These are phyloP conservation scores for Conchocele bisecta DNA, from an alignment of 2,888 invertebrate genomes.

Conservation along the genomic window DNA sequence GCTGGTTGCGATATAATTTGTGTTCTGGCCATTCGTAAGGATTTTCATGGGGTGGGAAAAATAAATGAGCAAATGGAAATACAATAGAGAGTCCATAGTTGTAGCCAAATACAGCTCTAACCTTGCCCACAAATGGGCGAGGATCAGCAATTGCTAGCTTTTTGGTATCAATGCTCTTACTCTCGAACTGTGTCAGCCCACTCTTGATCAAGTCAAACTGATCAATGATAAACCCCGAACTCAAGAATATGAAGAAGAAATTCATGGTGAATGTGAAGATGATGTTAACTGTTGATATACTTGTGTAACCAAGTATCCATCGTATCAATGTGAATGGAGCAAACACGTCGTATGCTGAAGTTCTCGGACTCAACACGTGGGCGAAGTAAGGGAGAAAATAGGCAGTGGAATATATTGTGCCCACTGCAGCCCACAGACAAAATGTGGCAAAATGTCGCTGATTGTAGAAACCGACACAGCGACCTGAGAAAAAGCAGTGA, in stretches of 20 bases:
- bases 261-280: slow-evolving; percentile 38
- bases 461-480: slow-evolving; percentile 78
- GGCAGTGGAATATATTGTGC: slow-evolving; percentile 33
- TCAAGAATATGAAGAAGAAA: slow-evolving; percentile 42
- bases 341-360: slow-evolving; percentile 30
- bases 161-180: slow-evolving; percentile 24
- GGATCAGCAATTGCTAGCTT: slow-evolving; percentile 38
- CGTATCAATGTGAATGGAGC: slow-evolving; percentile 36
- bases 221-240: slow-evolving; percentile 35
- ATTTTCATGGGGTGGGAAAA: slow-evolving; percentile 41
- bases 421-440: slow-evolving; percentile 67
- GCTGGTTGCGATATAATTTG: too few relatives aligned
- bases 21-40: slow-evolving; percentile 48
- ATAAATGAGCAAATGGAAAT: slow-evolving; percentile 28
- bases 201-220: slow-evolving; percentile 18
- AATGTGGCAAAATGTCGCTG: slow-evolving; percentile 78
- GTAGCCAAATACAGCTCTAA: slow-evolving; percentile 40
- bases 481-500: slow-evolving; percentile 79
- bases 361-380: background rate
- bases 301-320: slow-evolving; percentile 22
- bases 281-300: slow-evolving; percentile 2
- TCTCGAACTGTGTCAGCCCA: slow-evolving; percentile 50
- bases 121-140: slow-evolving; percentile 24
- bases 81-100: slow-evolving; percentile 34
- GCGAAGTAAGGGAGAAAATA: slow-evolving; percentile 32